Evolutionary conservation across 37 sponge, comb jelly and placozoan genomes (phyloP).

Genomic region (Haliclona indistincta): DNA sequence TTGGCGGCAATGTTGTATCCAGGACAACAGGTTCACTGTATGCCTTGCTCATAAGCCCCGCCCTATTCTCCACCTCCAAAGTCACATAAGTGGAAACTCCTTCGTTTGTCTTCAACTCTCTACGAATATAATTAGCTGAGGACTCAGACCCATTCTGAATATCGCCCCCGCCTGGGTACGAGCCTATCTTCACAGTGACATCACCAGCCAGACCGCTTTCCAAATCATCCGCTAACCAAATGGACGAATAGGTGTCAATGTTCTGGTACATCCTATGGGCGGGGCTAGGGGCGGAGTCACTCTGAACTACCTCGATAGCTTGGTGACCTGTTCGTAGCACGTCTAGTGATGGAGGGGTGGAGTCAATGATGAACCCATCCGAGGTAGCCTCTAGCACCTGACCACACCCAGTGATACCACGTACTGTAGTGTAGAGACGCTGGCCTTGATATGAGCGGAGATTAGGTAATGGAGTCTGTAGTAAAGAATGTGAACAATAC

Average conservation of each 20-base stretch:
- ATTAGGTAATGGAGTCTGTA: too few species aligned
- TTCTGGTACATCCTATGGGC: slow-evolving; percentile 37
- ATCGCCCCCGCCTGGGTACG: slow-evolving; percentile 77
- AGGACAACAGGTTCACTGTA: slow-evolving; percentile 49
- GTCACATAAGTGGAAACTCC: slow-evolving; percentile 71
- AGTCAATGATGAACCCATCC: slow-evolving; percentile 77
- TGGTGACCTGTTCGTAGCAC: slow-evolving; percentile 38
- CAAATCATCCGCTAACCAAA: slow-evolving; percentile 47
- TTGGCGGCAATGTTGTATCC: slow-evolving; percentile 61
- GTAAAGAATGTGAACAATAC: too few species aligned
- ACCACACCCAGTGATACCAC: slow-evolving; percentile 69
- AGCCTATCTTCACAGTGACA: slow-evolving; percentile 45
- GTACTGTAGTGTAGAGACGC: slow-evolving; percentile 54
- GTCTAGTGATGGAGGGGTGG: slow-evolving; percentile 59
- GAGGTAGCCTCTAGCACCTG: slow-evolving; percentile 59
- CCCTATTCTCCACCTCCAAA: slow-evolving; percentile 46
- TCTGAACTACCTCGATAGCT: slow-evolving; percentile 46
- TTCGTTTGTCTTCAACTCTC: slow-evolving; percentile 4
- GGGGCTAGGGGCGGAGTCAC: not conserved
- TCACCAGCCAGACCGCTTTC: slow-evolving; percentile 19
- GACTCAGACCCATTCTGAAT: not conserved
- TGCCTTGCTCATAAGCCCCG: slow-evolving; percentile 38
- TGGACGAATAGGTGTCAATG: slow-evolving; percentile 10
- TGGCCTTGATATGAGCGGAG: slow-evolving; percentile 10
- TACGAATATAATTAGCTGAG: slow-evolving; percentile 14